Evolutionary conservation across 2,888 invertebrate genomes (phyloP).

Genomic region (Poecilobothrus nobilitatus): DNA sequence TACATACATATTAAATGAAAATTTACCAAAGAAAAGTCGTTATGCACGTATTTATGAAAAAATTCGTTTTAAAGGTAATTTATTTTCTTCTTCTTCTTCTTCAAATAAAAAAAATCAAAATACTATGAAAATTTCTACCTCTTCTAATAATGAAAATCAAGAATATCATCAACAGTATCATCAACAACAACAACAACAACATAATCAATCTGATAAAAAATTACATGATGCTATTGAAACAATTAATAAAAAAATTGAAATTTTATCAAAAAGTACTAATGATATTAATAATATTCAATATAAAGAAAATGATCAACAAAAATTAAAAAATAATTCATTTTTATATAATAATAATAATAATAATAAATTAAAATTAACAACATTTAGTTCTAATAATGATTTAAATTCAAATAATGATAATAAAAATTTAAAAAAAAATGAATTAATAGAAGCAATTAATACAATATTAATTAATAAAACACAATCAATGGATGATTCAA

Average conservation of each 20-base stretch:
- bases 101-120: constrained; percentile 11
- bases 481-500: constrained; percentile 23
- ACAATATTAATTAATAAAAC: constrained; percentile 33
- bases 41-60: constrained; percentile 40
- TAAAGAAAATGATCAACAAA: constrained; percentile 28
- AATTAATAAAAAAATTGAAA: constrained; percentile 36
- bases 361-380: constrained; percentile 31
- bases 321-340: constrained; percentile 51
- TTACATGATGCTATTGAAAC: constrained; percentile 36
- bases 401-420: constrained; percentile 18
- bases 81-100: constrained; percentile 14
- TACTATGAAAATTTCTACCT: not conserved
- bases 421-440: constrained; percentile 11
- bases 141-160: constrained; percentile 12
- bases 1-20: constrained; percentile 20
- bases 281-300: constrained; percentile 14
- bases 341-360: constrained; percentile 46
- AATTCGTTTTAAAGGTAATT: constrained; percentile 33
- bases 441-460: constrained; percentile 38
- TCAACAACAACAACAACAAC: too few species aligned
- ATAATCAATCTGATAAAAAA: constrained; percentile 32
- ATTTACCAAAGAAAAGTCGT: constrained; percentile 16
- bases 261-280: constrained; percentile 21
- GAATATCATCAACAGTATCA: constrained; percentile 19
- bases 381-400: constrained; percentile 9